These are phyloP conservation scores for Lasiurus borealis DNA, from an alignment of 2,113 vertebrate genomes.

Conservation along the genomic window DNA sequence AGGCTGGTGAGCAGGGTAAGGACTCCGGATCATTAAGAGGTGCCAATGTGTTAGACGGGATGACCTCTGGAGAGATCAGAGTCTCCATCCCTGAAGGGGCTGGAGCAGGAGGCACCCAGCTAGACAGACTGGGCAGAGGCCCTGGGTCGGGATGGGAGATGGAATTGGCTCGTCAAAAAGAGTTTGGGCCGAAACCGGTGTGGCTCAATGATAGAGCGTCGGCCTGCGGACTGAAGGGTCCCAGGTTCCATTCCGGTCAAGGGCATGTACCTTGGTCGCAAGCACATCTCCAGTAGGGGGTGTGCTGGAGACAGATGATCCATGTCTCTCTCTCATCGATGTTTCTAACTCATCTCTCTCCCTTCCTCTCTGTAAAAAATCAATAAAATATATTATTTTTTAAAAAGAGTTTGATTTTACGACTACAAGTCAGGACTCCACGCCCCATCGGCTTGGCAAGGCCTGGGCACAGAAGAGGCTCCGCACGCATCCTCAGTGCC, in stretches of 20 bases:
- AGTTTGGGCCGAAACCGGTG: neutral
- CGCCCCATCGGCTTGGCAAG: neutral
- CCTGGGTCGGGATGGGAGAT: neutral
- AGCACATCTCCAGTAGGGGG: no score
- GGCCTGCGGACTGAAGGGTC: no score
- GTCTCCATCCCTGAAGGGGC: neutral
- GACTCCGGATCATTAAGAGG: neutral
- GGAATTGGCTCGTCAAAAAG: neutral
- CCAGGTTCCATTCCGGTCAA: no score
- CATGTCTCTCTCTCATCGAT: no score
- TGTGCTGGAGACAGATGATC: no score
- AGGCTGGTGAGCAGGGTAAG: neutral
- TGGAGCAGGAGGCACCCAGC: neutral
- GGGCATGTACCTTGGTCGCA: no score
- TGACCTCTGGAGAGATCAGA: neutral
- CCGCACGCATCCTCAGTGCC: rapidly evolving
- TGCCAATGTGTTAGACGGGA: neutral
- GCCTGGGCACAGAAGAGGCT: neutral
- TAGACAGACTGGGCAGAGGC: neutral
- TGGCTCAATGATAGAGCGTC: no score
- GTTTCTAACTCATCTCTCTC: no score
- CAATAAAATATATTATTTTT: no score
- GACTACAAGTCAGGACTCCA: neutral
- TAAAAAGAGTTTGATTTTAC: neutral
- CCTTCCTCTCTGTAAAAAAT: no score